These are phyloP conservation scores for Drosophila littoralis DNA, from an alignment of 1,140 invertebrate genomes.

Conservation along the genomic window DNA sequence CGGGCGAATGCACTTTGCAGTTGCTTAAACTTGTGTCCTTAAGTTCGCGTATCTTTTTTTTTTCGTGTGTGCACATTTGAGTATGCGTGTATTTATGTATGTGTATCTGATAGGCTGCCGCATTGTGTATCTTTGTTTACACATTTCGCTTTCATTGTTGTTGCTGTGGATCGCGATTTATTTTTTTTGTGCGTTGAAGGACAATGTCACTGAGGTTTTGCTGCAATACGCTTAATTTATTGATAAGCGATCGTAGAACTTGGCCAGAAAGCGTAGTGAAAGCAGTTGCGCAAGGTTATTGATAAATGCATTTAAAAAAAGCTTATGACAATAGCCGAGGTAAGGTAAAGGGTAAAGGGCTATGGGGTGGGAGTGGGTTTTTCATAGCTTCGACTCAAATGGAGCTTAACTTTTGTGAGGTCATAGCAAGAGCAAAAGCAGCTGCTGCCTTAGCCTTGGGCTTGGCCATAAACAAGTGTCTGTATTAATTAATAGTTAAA, in stretches of 20 bases:
- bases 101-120: conserved; percentile 27
- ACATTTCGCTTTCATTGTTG: conserved; percentile 37
- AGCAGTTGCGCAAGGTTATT: conserved; percentile 43
- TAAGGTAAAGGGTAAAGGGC: background rate
- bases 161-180: conserved; percentile 1
- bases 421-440: background rate
- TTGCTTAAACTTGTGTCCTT: conserved; percentile 81
- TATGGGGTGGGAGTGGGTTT: background rate
- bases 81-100: conserved; percentile 10
- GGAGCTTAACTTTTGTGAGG: background rate
- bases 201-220: conserved; percentile 75
- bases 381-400: background rate
- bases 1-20: conserved; percentile 53
- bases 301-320: background rate
- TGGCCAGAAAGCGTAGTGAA: conserved; percentile 38
- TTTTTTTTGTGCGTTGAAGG: conserved; percentile 61
- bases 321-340: background rate
- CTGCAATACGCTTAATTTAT: conserved; percentile 35
- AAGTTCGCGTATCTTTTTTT: conserved; percentile 49
- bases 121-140: conserved; percentile 46
- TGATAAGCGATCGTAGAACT: conserved; percentile 70
- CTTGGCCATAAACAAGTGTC: background rate
- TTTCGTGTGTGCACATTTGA: conserved; percentile 38
- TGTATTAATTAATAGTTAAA: background rate
- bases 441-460: background rate